Conservation (phyloP, 2,113 vertebrate species). For the Serilophus lunatus region DNA sequence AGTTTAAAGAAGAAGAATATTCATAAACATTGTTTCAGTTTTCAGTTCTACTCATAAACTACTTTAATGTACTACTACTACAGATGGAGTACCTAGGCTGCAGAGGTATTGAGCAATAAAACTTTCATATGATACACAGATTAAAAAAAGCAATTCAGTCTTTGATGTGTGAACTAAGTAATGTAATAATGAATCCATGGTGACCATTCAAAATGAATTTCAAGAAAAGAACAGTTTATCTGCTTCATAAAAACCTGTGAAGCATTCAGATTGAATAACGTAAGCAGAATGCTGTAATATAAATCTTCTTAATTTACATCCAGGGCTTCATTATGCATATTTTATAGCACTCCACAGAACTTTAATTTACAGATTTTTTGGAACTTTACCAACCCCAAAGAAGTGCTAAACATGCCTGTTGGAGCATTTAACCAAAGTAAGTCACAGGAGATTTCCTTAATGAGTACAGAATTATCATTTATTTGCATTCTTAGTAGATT, state of each 20-base stretch:
- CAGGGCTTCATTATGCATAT: constrained; percentile 78
- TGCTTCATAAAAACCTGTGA: constrained; percentile 79
- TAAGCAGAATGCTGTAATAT: constrained; percentile 73
- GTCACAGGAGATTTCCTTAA: constrained; percentile 74
- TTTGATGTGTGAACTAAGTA: constrained; percentile 67
- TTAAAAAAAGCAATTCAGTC: constrained; percentile 63
- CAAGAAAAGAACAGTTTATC: constrained; percentile 72
- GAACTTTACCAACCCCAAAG: constrained; percentile 75
- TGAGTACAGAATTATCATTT: constrained; percentile 79
- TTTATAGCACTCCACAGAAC: constrained; percentile 78
- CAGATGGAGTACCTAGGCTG: background rate
- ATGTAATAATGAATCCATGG: constrained; percentile 68
- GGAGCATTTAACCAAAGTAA: constrained; percentile 77
- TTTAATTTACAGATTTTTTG: constrained; percentile 80
- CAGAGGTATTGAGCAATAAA: constrained; percentile 45
- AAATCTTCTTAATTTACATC: constrained; percentile 82
- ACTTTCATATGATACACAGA: constrained; percentile 64
- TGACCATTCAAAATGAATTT: constrained; percentile 75
- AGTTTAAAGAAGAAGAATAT: background rate
- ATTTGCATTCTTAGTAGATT: constrained; percentile 80
- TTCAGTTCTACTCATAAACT: background rate
- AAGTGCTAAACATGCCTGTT: constrained; percentile 74
- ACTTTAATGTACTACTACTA: background rate
- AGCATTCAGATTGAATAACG: constrained; percentile 74
- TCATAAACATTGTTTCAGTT: background rate